Base-by-base conservation (phyloP, 2,797 vertebrate genomes). In the Geotrypetes seraphini region DNA sequence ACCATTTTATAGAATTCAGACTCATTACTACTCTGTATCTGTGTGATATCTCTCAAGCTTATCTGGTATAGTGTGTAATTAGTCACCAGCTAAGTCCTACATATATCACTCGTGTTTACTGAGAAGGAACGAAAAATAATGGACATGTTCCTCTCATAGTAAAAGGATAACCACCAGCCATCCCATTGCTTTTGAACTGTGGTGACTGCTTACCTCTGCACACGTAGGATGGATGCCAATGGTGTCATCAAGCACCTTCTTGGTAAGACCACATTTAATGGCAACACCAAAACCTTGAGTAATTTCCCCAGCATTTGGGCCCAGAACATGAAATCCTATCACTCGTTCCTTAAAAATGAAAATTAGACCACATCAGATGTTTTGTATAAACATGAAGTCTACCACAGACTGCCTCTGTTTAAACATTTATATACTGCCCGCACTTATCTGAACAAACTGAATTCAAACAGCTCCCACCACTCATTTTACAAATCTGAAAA, bases 211-310 rank as follows among this genome's bases (percentile, higher is more conserved):
- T 57, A 97, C 96, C 89, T 99, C 95, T 36, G 81, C 92, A 45
- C 95, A 92, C 5, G 95, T 97, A 3, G 95, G 96, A 52, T 98
- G 95, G 41, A 99, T 98, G 25, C 95, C 96, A 16, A 98, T 90
- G 8, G 94, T 97, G 57, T 51, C 47, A 57, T 94, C 82, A 22
- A 99, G 79, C 37, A 83, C 78, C 19, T 89, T 88, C 39, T 98
- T 99, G 8, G 91, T 97, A 28, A 79, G 68, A 0, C 95, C 89
- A 50, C 95, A 98, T 52, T 99, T 98, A 73, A 98, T 96, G 26
- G 96, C 92, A 2, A 57, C 76, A 7, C 89, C 90, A 31, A 84
- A 99, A 28, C 96, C 96, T 34, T 99, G 96, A 2, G 91, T 98
- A 43, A 99, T 77, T 71, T 98, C 96, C 2, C 96, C 94, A 2